Evolutionary conservation across 2,797 vertebrate species (phyloP), one percentile per base, ranked within the genome.

Genomic region (Myotis myotis): DNA sequence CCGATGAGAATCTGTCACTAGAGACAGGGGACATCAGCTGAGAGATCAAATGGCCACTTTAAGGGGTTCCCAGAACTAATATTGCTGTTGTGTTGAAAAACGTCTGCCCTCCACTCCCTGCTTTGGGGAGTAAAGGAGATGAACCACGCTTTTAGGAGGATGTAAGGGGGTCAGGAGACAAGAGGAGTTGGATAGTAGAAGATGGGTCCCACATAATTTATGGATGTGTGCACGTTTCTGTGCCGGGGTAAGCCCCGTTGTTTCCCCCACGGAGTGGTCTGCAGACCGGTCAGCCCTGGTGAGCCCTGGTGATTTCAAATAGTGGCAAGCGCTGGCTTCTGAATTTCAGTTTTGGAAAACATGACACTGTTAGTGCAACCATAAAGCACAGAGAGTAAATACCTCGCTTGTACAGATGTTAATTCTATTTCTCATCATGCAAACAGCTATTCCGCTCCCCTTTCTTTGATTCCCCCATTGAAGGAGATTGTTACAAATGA

Each of bases 261-360:
- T 66, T 72, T 25, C 23, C 41, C 44, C 5, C 4, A 6, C 20
- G 6, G 4, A 30, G 49, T 0, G 0, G 10, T 11, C 55, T 4
- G 0, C 36, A 36, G 47, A 44, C 36, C 8, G n/a, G 71, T 80
- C 62, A 44, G 23, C 94, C 55, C 28, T n/a, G 6, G 38, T 92
- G 96, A 68, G n/a, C 57, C 70, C 16, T 44, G 79, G 89, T 75
- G 23, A 96, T 68, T 87, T 85, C 44, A 20, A 66, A 80, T 23
- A 55, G 62, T 95, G 57, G 51, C 4, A 0, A 38, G 13, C 83
- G 68, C 85, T 94, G 87, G 76, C 83, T 92, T 96, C 88, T 87
- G 28, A 57, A 97, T 28, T 95, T 96, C 88, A 97, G 70, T 94
- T 97, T 97, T 4, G 25, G 96, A 92, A 80, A 88, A 94, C 87